phyloP scores from a whole-genome alignment of 1,140 invertebrate genomes.

The Dryas iulia region DNA sequence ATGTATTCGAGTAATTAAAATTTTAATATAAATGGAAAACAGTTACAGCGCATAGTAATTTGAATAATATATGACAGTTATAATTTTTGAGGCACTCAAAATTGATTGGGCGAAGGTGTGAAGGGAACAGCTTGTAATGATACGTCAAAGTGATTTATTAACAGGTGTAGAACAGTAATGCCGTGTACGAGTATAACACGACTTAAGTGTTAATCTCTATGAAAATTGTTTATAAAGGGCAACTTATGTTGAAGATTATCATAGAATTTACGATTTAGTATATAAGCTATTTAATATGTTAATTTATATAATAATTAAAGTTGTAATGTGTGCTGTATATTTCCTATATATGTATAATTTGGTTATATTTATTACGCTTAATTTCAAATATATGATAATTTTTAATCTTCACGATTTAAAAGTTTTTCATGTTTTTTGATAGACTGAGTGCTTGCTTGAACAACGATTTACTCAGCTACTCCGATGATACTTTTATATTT shows the following conservation, averaged over 20 bases:
- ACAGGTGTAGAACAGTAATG: constrained; percentile 32
- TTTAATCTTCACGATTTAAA: too few species aligned
- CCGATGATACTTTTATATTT: too few species aligned
- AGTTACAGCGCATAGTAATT: constrained; percentile 6
- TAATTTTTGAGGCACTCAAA: constrained; percentile 19
- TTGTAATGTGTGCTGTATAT: not conserved
- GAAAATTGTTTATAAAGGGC: constrained; percentile 14
- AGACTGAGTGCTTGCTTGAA: too few species aligned
- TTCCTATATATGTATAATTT: not conserved
- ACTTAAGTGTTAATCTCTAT: constrained; percentile 15
- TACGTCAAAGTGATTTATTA: constrained; percentile 48
- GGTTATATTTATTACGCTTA: not conserved
- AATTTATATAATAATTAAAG: not conserved
- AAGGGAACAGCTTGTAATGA: constrained; percentile 34
- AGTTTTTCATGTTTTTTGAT: too few species aligned
- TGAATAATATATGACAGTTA: constrained; percentile 25
- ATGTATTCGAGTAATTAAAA: not conserved
- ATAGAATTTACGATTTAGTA: not conserved
- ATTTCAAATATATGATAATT: too few species aligned
- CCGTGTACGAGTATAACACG: constrained; percentile 4
- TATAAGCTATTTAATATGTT: not conserved
- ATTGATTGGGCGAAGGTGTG: constrained; percentile 23
- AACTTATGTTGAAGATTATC: not conserved
- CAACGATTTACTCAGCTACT: too few species aligned
- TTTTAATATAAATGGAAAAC: not conserved